Evolutionary conservation across 2,113 vertebrate species (phyloP).

Genomic region (Nothocercus nigrocapillus): DNA sequence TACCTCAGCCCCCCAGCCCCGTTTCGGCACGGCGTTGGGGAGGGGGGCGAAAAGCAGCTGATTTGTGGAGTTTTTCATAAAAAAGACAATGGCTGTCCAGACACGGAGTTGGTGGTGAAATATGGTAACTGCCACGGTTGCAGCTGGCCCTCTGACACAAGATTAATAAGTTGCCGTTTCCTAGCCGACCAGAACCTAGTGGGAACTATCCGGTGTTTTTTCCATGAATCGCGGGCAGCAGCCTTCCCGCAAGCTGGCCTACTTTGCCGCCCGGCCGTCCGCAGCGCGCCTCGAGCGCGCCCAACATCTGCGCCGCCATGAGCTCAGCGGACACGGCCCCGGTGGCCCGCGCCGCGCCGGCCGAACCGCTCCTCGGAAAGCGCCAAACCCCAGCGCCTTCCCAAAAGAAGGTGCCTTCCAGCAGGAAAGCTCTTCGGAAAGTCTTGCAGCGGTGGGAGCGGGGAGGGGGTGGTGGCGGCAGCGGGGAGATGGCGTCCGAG

Average conservation of each 20-base stretch:
- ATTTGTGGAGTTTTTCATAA: conserved; percentile 83
- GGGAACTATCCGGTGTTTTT: conserved; percentile 95
- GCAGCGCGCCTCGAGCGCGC: conserved; percentile 79
- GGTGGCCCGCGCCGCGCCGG: conserved; percentile 74
- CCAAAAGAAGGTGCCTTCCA: neutral
- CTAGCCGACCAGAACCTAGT: conserved; percentile 99
- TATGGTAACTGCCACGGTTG: conserved; percentile 91
- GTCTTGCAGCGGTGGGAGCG: conserved; percentile 36
- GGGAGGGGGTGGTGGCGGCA: neutral
- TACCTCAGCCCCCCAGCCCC: conserved; percentile 39
- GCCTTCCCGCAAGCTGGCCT: conserved; percentile 96
- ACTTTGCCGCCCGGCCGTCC: conserved; percentile 91
- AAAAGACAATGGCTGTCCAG: conserved; percentile 83
- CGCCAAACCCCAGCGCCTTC: conserved; percentile 17
- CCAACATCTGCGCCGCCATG: conserved; percentile 94
- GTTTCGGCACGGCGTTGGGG: conserved; percentile 59
- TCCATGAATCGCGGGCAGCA: conserved; percentile 94
- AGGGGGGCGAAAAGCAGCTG: conserved; percentile 74
- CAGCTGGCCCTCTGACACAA: conserved; percentile 99
- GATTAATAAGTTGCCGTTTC: conserved; percentile 99
- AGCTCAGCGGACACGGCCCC: conserved; percentile 81
- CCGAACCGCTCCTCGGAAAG: conserved; percentile 23
- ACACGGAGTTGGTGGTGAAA: conserved; percentile 89
- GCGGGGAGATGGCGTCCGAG: conserved; percentile 15
- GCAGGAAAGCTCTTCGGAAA: conserved; percentile 60